These are phyloP conservation scores for Danio choprae DNA, from an alignment of 2,797 vertebrate genomes.

Conservation along the genomic window DNA sequence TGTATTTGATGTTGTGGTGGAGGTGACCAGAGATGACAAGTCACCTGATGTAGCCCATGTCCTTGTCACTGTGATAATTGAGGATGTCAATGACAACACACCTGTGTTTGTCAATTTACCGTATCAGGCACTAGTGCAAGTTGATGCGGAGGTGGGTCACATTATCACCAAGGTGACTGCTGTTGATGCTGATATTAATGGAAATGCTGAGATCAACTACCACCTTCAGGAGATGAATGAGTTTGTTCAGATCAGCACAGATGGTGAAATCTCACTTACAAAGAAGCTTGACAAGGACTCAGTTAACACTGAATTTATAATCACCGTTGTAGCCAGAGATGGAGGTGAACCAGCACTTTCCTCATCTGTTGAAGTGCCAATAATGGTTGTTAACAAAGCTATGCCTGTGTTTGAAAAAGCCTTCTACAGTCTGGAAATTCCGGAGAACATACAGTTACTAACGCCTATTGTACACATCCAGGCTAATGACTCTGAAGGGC, in stretches of 20 bases:
- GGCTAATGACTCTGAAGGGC: constrained; percentile 93
- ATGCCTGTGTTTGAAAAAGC: constrained; percentile 96
- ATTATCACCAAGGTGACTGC: constrained; percentile 88
- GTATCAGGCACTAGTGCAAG: constrained; percentile 90
- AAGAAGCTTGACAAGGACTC: constrained; percentile 88
- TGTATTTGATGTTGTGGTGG: constrained; percentile 88
- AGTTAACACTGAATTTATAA: constrained; percentile 86
- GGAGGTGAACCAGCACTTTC: constrained; percentile 88
- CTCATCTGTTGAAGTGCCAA: constrained; percentile 84
- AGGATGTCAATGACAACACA: constrained; percentile 92
- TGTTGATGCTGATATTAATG: constrained; percentile 87
- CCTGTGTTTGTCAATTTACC: constrained; percentile 94
- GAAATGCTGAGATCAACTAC: constrained; percentile 88
- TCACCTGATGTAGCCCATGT: constrained; percentile 84
- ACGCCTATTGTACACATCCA: constrained; percentile 93
- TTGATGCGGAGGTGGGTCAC: constrained; percentile 87
- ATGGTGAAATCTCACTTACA: constrained; percentile 89
- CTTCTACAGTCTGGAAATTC: constrained; percentile 95
- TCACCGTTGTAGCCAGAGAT: constrained; percentile 89
- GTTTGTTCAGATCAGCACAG: constrained; percentile 86
- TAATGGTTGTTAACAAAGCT: constrained; percentile 93
- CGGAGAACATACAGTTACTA: constrained; percentile 90
- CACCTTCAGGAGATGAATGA: constrained; percentile 87
- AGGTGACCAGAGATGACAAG: constrained; percentile 87
- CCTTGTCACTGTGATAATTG: constrained; percentile 85